Percentiles rank a stretch among this genome's conserved stretches.
These are phyloP conservation scores for Platysteira castanea DNA, from an alignment of 2,113 vertebrate species.

Conservation along the genomic window DNA sequence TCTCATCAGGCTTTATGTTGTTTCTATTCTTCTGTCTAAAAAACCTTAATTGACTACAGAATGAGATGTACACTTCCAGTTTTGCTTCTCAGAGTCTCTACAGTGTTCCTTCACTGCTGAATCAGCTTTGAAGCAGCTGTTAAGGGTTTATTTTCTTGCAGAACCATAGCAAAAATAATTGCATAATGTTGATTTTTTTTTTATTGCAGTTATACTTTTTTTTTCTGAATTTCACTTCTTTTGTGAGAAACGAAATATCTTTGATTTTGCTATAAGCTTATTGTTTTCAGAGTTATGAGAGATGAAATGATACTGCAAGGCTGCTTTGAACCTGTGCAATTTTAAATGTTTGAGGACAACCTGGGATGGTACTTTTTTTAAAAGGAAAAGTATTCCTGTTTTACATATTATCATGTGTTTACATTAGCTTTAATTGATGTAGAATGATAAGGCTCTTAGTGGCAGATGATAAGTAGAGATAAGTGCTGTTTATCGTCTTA, in stretches of 20 bases:
- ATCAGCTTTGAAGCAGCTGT: slow-evolving; percentile 17
- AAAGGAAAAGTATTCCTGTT: neutral
- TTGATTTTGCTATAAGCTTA: neutral
- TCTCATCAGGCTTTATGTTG: neutral
- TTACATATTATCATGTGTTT: neutral
- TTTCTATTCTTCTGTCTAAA: neutral
- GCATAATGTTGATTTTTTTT: neutral
- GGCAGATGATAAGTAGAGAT: neutral
- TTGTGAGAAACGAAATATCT: neutral
- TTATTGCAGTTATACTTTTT: neutral
- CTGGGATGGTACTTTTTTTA: accelerated
- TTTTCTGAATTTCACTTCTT: neutral
- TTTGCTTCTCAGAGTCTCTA: neutral
- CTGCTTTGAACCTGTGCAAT: neutral
- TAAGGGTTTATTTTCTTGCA: neutral
- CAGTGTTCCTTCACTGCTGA: neutral
- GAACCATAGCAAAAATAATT: neutral
- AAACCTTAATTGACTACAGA: neutral
- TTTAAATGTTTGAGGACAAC: neutral
- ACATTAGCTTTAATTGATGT: neutral
- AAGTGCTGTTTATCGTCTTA: neutral
- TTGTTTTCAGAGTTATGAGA: neutral
- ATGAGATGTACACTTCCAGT: neutral
- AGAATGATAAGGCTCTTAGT: neutral
- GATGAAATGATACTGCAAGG: neutral